Conservation (phyloP, 2,797 vertebrate genomes). For the Ctenopoma kingsleyae region DNA sequence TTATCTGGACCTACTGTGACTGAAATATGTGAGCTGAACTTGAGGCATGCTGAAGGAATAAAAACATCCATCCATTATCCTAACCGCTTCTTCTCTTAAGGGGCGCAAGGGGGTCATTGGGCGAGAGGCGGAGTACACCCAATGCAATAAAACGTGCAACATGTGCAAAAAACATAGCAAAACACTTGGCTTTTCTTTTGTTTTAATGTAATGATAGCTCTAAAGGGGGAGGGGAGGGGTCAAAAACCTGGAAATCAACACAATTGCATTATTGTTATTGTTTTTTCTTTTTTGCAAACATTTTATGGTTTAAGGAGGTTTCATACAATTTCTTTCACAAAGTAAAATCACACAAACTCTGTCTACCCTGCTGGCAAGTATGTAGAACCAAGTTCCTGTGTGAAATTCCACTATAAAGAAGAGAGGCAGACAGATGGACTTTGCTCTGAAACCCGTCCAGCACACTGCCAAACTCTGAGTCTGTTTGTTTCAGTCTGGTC, state of each 20-base stretch:
- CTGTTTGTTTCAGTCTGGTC: constrained; percentile 52
- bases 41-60: not conserved
- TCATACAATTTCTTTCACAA: not conserved
- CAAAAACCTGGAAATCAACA: no score
- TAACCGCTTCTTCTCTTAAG: no score
- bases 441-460: constrained; percentile 64
- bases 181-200: no score
- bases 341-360: constrained; percentile 19
- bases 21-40: constrained; percentile 2
- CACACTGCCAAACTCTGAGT: constrained; percentile 51
- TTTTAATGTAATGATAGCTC: no score
- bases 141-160: no score
- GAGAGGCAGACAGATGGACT: constrained; percentile 72
- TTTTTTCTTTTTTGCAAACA: not conserved
- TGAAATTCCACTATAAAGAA: constrained; percentile 57
- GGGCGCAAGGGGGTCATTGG: no score
- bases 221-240: no score
- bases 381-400: constrained; percentile 21
- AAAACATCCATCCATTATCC: not conserved
- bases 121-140: no score
- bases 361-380: constrained; percentile 26
- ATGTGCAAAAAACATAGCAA: no score
- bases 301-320: not conserved
- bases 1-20: not conserved
- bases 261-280: not conserved